phyloP scores from a whole-genome alignment of 2,113 vertebrate genomes.

The Poicephalus gulielmi region DNA sequence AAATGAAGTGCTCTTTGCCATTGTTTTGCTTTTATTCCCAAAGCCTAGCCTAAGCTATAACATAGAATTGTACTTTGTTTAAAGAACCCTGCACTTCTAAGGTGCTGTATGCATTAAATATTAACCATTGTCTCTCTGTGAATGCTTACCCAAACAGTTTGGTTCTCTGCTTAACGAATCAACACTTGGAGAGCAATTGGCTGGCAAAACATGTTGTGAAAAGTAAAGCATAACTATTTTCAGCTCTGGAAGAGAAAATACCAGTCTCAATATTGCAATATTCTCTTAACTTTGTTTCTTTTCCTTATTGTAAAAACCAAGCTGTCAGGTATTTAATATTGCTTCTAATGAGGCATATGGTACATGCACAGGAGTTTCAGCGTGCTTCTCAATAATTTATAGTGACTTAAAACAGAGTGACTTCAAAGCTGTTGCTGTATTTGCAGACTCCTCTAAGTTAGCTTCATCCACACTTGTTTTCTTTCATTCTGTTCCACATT shows the following conservation, averaged over 20 bases:
- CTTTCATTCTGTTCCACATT: conserved; percentile 1
- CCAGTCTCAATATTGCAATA: not conserved
- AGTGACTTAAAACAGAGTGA: not conserved
- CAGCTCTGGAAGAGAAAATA: not conserved
- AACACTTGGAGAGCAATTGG: not conserved
- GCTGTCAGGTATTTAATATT: not conserved
- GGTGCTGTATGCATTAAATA: not conserved
- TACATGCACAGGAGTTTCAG: not conserved
- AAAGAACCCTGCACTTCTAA: not conserved
- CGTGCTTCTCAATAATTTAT: conserved; percentile 37
- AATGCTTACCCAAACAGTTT: not conserved
- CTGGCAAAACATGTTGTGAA: not conserved
- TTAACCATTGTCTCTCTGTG: not conserved
- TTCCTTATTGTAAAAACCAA: not conserved
- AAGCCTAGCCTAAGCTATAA: not conserved
- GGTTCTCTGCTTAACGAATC: not conserved
- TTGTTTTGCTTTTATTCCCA: not conserved
- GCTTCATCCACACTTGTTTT: not conserved
- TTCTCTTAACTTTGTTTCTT: not conserved
- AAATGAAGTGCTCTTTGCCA: not conserved
- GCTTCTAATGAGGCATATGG: not conserved
- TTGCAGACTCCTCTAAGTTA: not conserved
- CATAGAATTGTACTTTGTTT: not conserved
- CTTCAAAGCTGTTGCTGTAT: conserved; percentile 31
- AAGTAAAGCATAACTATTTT: not conserved